Percentiles rank a stretch among this genome's conserved stretches.
Evolutionary conservation across 2,888 invertebrate genomes (phyloP).

Genomic region (Drosophila anomelani): DNA sequence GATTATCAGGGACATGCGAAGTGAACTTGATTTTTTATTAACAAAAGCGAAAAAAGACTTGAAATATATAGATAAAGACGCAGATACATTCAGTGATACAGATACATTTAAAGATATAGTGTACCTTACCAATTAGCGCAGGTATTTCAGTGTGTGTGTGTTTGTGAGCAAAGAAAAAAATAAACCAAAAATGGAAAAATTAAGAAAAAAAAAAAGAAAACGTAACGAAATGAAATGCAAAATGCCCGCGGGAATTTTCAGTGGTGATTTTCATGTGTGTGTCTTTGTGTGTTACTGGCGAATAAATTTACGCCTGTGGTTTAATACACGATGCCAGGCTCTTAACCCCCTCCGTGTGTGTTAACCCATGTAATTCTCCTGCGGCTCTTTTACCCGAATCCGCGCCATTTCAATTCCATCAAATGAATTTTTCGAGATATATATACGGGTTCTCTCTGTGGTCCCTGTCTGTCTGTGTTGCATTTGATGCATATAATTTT

Average conservation of each 20-base stretch:
- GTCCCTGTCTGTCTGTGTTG: constrained; percentile 29
- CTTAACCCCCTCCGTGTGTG: constrained; percentile 4
- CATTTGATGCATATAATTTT: constrained; percentile 75
- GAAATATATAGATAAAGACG: neutral
- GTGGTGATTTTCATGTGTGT: constrained; percentile 58
- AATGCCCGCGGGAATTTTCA: constrained; percentile 68
- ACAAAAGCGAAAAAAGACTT: constrained; percentile 12
- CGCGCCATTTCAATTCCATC: constrained; percentile 67
- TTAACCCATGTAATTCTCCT: constrained; percentile 34
- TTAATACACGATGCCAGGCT: constrained; percentile 68
- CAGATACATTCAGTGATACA: neutral
- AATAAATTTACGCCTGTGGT: constrained; percentile 83
- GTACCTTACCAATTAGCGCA: constrained; percentile 63
- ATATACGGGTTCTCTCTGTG: constrained; percentile 26
- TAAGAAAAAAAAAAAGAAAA: constrained; percentile 11
- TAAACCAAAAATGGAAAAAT: constrained; percentile 5
- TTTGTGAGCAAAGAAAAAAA: constrained; percentile 6
- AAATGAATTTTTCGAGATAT: constrained; percentile 48
- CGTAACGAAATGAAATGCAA: constrained; percentile 32
- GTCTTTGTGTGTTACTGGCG: constrained; percentile 35
- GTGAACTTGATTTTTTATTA: constrained; percentile 74
- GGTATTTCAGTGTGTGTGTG: constrained; percentile 8
- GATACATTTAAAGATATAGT: constrained; percentile 8
- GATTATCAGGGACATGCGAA: constrained; percentile 70
- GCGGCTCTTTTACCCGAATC: constrained; percentile 43